phyloP scores from a whole-genome alignment of 2,797 vertebrate species.

The Streptopelia turtur region DNA sequence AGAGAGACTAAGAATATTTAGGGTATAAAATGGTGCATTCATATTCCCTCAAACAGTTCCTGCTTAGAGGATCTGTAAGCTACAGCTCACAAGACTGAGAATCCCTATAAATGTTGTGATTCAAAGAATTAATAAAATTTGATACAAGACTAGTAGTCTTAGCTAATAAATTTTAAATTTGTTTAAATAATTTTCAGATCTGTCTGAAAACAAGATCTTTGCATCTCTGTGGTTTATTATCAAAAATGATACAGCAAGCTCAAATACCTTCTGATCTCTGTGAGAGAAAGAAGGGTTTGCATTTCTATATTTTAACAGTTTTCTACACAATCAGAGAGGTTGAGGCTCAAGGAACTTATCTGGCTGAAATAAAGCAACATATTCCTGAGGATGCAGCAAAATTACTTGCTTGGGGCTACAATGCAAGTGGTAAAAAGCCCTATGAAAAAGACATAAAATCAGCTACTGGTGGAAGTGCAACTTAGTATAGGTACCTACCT shows the following conservation, averaged over 20 bases:
- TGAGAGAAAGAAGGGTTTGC: not conserved
- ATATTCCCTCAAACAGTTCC: not conserved
- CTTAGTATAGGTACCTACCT: not conserved
- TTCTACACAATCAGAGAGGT: not conserved
- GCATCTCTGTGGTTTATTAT: not conserved
- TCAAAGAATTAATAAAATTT: not conserved
- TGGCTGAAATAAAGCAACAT: not conserved
- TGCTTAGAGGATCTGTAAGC: not conserved
- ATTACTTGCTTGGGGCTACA: not conserved
- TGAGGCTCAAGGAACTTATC: not conserved
- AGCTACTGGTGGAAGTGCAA: not conserved
- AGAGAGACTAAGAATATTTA: not conserved
- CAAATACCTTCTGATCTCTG: not conserved
- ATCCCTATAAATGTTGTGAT: not conserved
- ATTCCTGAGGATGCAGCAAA: not conserved
- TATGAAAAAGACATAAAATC: not conserved
- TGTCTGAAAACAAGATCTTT: constrained; percentile 27
- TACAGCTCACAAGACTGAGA: not conserved
- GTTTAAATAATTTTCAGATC: not conserved
- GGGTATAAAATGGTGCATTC: not conserved
- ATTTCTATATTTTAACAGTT: not conserved
- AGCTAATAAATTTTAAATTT: constrained; percentile 38
- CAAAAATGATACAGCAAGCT: not conserved
- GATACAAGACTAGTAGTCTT: constrained; percentile 24
- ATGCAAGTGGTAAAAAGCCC: not conserved